Base-by-base conservation (phyloP, 2,888 invertebrate genomes). In the Hirtodrosophila cameraria region DNA sequence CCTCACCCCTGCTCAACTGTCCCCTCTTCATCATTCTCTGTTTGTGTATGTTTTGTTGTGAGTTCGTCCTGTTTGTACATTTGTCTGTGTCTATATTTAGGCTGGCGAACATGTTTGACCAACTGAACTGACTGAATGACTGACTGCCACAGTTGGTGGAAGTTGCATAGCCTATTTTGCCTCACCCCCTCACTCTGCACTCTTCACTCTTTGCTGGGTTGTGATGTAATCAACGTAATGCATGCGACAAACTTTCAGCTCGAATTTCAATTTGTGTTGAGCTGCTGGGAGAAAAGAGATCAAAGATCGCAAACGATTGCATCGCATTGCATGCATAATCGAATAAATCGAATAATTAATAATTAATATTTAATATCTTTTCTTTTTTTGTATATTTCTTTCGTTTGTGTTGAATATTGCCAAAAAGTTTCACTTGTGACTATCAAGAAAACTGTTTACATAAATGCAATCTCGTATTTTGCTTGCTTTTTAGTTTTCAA, bases 111-210 rank as follows among this genome's bases (percentile, higher is more conserved):
- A 79, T 77, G 84, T 69, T 83, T 86, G 86, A 84, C 86, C 83
- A 83, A 81, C 84, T 84, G 82, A 85, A 81, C 75, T 86, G 84
- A 86, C 77, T 86, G 78, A 86, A 68, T 84, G 86, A 84, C 84
- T 82, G 86, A 86, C 85, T 82, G 79, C 82, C 75, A 74, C 67
- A 71, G 74, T 81, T 86, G 82, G 55, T 70, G 65, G 55, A 54
- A 48, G 64, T 61, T 69, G 62, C 60, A 74, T 69, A 55, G 54
- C 35, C 39, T 53, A 60, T 57, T 53, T 57, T 27, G 27, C 12
- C 45, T 31, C 28, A 13, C 16, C 13, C 49, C 23, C 48, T 35
- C 28, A 4, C 9, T 36, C 36, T 1, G 9, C 31, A 9, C 42
- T n/a, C 30, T 50, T 55, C 61, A 48, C 52, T 60, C n/a, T n/a